These are phyloP conservation scores for Conistra vaccinii DNA, from an alignment of 2,888 invertebrate genomes.

Conservation along the genomic window DNA sequence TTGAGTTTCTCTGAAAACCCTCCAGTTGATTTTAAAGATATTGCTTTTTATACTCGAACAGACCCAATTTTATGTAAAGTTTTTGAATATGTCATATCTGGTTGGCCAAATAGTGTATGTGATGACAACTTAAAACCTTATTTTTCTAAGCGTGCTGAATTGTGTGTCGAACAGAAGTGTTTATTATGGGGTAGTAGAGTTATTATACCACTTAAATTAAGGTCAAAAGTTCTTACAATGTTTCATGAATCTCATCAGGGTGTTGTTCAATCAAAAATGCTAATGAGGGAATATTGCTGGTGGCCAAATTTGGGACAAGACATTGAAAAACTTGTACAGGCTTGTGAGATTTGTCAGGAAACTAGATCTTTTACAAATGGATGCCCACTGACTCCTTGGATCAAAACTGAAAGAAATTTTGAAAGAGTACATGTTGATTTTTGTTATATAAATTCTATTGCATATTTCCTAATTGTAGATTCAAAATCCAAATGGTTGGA, in stretches of 20 bases:
- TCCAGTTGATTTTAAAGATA: too few relatives aligned
- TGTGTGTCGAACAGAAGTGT: background rate
- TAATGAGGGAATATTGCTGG: too few relatives aligned
- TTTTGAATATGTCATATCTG: too few relatives aligned
- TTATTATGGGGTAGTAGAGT: background rate
- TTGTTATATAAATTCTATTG: background rate
- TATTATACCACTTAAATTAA: background rate
- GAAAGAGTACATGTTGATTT: slow-evolving; percentile 1
- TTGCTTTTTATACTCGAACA: too few relatives aligned
- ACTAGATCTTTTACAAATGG: too few relatives aligned
- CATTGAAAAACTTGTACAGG: background rate
- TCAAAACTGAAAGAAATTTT: slow-evolving; percentile 3
- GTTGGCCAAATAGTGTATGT: background rate
- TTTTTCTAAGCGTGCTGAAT: background rate
- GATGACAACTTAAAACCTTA: background rate
- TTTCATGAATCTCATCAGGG: slow-evolving; percentile 3
- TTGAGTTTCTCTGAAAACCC: too few relatives aligned
- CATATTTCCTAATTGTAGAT: background rate
- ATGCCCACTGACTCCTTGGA: too few relatives aligned
- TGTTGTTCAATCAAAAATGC: background rate
- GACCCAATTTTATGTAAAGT: too few relatives aligned
- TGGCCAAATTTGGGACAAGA: background rate
- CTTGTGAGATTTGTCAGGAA: slow-evolving; percentile 1
- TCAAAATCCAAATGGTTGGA: too few relatives aligned
- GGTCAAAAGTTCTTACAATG: background rate